Evolutionary conservation across 1,140 invertebrate species (phyloP), one percentile per base, ranked within the genome.

Genomic region (Nymphalis io): DNA sequence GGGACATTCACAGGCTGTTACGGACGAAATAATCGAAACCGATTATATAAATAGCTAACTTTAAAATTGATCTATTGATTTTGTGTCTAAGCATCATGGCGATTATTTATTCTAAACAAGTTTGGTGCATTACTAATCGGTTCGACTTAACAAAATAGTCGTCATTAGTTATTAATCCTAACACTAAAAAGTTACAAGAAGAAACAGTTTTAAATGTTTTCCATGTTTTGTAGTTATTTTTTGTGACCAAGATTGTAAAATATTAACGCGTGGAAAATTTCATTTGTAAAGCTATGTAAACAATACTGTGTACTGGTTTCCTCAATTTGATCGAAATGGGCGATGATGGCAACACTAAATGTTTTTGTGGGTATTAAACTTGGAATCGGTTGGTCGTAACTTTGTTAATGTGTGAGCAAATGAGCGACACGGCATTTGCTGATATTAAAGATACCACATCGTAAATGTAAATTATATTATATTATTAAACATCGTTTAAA

Each of bases 321-420:
- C 68, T 68, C 76, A 76, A 74, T 79, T 72, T 62, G 68, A 74
- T 76, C 67, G 70, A 51, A 72, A 76, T 70, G 64, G 51, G 63
- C 66, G 65, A 74, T 74, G 69, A 74, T 73, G 68, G 61, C 65
- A 60, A 67, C 70, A 77, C 68, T 79, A 79, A 75, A 75, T 59
- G 55, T 44, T 70, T 78, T 78, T 78, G 72, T 68, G 72, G 81
- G 57, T 76, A 79, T 79, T 83, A 79, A 85, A 85, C 63, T 73
- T 66, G 62, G 68, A 64, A 74, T 75, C 68, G 66, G 73, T 62
- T 58, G 73, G 23, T 82, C 83, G 78, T 85, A 76, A 83, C 72
- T 42, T 40, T 39, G 73, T 75, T 82, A 76, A 79, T 77, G 72
- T 65, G 21, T 55, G 72, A 38, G 40, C 68, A 82, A 80, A 85